Conservation (phyloP, 2,797 vertebrate genomes). For the Crax fasciolata region DNA sequence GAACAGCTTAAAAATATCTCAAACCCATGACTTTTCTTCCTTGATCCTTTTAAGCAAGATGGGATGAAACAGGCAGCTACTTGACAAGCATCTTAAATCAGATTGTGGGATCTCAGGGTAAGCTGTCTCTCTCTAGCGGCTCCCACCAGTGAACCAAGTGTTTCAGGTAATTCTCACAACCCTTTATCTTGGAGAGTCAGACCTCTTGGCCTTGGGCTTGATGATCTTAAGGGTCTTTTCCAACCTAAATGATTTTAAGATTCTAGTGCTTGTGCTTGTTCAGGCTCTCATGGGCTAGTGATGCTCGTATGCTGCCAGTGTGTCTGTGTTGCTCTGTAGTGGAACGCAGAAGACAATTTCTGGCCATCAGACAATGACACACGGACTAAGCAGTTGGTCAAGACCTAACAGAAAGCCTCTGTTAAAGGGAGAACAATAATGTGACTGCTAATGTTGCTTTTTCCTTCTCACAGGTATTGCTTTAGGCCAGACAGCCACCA, state of each 20-base stretch:
- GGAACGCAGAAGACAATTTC: background rate
- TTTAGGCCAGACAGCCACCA: slow-evolving; percentile 44
- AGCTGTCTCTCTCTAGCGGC: background rate
- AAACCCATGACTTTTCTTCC: background rate
- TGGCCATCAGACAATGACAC: background rate
- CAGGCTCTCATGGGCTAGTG: background rate
- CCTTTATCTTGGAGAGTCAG: background rate
- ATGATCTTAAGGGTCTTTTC: background rate
- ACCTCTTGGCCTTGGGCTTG: background rate
- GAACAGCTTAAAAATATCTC: background rate
- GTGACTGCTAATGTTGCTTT: background rate
- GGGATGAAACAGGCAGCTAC: background rate
- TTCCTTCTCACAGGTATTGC: slow-evolving; percentile 42
- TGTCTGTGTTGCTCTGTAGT: background rate
- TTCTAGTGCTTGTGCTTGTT: background rate
- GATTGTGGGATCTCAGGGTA: background rate
- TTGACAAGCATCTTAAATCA: background rate
- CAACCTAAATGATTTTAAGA: background rate
- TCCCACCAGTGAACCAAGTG: background rate
- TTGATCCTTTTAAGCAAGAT: background rate
- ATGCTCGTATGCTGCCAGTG: background rate
- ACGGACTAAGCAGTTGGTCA: background rate
- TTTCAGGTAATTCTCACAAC: background rate
- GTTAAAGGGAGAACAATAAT: background rate
- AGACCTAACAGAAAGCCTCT: background rate